phyloP scores from a whole-genome alignment of 2,888 invertebrate species.

The Leucozona laternaria region DNA sequence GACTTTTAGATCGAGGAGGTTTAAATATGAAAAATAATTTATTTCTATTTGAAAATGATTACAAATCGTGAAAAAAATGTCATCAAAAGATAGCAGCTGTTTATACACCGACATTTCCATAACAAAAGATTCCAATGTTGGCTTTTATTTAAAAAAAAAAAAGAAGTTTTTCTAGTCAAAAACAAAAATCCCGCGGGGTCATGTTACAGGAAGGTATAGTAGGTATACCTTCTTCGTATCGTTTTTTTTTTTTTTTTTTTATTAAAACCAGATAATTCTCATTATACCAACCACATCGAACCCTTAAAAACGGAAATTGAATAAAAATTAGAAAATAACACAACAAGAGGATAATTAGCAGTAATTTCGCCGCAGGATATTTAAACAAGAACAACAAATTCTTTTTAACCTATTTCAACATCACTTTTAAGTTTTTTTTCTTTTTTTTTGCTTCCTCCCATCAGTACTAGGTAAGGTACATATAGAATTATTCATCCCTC shows the following conservation, averaged over 20 bases:
- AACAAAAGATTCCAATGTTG: conserved; percentile 54
- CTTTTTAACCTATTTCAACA: conserved; percentile 33
- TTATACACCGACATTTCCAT: conserved; percentile 45
- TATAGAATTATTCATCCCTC: neutral
- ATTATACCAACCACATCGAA: conserved; percentile 63
- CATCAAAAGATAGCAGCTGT: conserved; percentile 63
- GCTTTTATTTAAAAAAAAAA: conserved; percentile 38
- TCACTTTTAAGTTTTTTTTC: conserved; percentile 12
- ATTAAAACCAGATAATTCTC: conserved; percentile 67
- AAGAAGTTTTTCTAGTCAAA: neutral
- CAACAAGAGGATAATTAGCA: conserved; percentile 71
- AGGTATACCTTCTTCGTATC: neutral
- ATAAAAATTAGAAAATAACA: conserved; percentile 67
- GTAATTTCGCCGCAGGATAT: conserved; percentile 69
- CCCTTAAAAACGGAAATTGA: conserved; percentile 34
- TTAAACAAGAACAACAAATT: conserved; percentile 39
- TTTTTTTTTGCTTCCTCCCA: neutral
- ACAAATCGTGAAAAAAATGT: conserved; percentile 44
- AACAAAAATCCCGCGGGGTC: conserved; percentile 62
- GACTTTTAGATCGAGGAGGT: neutral
- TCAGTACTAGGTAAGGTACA: no score
- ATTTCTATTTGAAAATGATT: conserved; percentile 19
- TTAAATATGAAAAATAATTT: conserved; percentile 6
- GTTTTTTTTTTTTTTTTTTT: conserved; percentile 24
- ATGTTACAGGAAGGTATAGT: conserved; percentile 41